These are phyloP conservation scores for Villa cingulata DNA, from an alignment of 2,888 invertebrate genomes.

Conservation along the genomic window DNA sequence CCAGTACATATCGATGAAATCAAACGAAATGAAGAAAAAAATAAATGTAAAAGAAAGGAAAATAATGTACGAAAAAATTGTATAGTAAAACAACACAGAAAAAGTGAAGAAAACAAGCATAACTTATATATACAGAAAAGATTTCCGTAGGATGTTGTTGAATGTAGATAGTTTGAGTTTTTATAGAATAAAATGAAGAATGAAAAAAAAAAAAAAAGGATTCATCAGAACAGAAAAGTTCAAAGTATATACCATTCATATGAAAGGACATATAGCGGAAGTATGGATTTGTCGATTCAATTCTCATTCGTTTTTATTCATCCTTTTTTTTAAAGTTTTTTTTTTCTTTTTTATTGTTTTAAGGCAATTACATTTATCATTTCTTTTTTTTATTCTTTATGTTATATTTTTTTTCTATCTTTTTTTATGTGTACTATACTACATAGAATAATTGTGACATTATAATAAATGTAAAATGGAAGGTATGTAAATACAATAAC, in stretches of 20 bases:
- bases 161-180: neutral
- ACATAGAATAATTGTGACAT: no score
- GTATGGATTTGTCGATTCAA: neutral
- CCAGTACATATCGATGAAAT: conserved; percentile 6
- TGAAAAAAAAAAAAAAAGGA: neutral
- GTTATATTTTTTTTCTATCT: no score
- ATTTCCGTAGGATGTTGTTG: neutral
- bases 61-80: no score
- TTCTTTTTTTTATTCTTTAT: neutral
- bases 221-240: neutral
- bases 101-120: neutral
- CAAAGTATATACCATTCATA: neutral
- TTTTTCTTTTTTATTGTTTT: neutral
- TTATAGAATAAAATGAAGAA: neutral
- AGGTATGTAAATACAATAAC: no score
- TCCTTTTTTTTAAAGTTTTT: neutral
- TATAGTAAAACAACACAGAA: neutral
- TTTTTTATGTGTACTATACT: no score
- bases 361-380: neutral
- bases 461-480: no score
- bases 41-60: no score
- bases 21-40: conserved; percentile 5
- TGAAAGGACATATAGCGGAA: neutral
- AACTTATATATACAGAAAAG: neutral
- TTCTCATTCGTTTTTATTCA: neutral